Evolutionary conservation across 2,888 invertebrate species (phyloP), one percentile per base, ranked within the genome.

Genomic region (Tetragonisca angustula): DNA sequence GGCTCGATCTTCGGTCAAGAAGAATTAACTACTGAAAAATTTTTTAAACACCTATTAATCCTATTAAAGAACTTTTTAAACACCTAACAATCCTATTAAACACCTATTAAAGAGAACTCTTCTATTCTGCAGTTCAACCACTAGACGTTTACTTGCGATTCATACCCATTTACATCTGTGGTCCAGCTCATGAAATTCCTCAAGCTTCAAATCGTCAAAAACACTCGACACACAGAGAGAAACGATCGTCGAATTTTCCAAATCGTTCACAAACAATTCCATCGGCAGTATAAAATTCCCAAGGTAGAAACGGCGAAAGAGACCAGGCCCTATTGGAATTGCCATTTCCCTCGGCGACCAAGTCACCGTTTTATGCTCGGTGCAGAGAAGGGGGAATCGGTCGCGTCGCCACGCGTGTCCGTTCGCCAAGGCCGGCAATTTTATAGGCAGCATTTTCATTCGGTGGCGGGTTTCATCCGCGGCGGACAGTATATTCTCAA

Each of bases 401-500:
- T 52, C 52, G 61, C 52, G 56, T 64, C 79, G 61, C 73, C 56
- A 80, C 76, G 79, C 79, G 77, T 77, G 85, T 79, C 74, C 68
- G 67, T 32, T 36, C 36, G 1, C 61, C 76, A 81, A 82, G 78
- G 76, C 54, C 72, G 67, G 59, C 80, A 75, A 80, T 88, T 83
- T 89, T 84, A 78, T 79, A 79, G 80, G 80, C 78, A 70, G 75
- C 74, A 79, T 81, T 81, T 43, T 73, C 70, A 84, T 82, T 78
- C 64, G 81, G 32, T 59, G 76, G 43, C 72, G 69, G 27, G 68
- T 73, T 79, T 79, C 64, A 79, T 76, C 80, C 80, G 21, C 15
- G 19, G 11, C 62, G 64, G 89, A 81, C 81, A 61, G 81, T 79
- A 79, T 69, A 87, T 87, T 76, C 85, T 73, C 76, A 74, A 88